Evolutionary conservation across 2,888 invertebrate genomes (phyloP).

Genomic region (Ecliptopera silaceata): DNA sequence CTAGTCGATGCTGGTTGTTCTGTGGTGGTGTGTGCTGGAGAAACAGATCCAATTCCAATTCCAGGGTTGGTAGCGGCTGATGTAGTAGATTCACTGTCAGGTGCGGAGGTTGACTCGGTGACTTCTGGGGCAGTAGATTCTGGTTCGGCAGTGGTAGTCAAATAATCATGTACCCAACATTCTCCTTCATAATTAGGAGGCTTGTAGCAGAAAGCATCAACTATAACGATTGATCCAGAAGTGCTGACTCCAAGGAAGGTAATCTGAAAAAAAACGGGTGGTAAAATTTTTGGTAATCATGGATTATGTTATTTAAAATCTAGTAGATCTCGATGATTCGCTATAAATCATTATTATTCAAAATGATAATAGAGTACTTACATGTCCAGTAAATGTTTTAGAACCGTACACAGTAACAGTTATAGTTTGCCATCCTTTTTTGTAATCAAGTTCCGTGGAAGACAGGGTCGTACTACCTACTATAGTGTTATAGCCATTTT

Average conservation of each 20-base stretch:
- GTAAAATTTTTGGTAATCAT: too few relatives aligned
- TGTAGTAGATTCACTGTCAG: background rate
- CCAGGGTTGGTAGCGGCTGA: background rate
- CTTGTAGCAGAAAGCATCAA: too few relatives aligned
- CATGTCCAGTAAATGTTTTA: slow-evolving; percentile 1
- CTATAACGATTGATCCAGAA: too few relatives aligned
- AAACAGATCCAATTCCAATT: too few relatives aligned
- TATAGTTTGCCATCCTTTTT: slow-evolving; percentile 7
- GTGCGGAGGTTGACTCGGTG: background rate
- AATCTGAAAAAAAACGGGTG: too few relatives aligned
- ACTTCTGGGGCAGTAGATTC: background rate
- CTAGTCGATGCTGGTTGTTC: background rate
- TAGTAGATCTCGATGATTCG: too few relatives aligned
- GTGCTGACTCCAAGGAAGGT: too few relatives aligned
- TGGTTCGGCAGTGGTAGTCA: too few relatives aligned
- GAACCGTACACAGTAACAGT: background rate
- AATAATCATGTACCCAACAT: too few relatives aligned
- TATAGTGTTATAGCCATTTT: background rate
- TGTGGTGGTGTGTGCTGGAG: background rate
- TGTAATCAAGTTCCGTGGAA: background rate
- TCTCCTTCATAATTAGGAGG: too few relatives aligned
- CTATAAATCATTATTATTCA: too few relatives aligned
- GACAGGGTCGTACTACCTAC: background rate
- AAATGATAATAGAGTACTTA: background rate
- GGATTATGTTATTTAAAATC: too few relatives aligned